A percentile compares a stretch with the other conserved stretches of the same genome.
Conservation (phyloP, 2,113 vertebrate species). For the Hystrix cristata region DNA sequence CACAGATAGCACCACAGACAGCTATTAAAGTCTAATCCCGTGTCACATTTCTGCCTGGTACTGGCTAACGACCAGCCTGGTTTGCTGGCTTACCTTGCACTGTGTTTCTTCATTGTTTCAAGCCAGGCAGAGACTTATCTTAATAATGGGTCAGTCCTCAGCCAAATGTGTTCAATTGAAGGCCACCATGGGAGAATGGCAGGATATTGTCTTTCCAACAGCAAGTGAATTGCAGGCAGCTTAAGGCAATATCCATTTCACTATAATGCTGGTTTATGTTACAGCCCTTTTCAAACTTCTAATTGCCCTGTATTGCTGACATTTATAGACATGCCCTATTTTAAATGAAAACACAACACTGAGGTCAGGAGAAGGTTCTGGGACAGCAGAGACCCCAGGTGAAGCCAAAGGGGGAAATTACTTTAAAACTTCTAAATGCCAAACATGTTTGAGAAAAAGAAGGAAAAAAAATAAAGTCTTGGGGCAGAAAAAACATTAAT, state of each 20-base stretch:
- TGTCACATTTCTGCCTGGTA: conserved; percentile 88
- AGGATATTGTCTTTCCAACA: conserved; percentile 94
- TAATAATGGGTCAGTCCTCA: conserved; percentile 90
- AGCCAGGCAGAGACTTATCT: conserved; percentile 88
- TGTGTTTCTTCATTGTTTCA: conserved; percentile 90
- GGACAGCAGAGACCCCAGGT: conserved; percentile 91
- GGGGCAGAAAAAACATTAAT: conserved; percentile 82
- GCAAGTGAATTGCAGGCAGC: conserved; percentile 92
- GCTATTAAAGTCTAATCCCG: conserved; percentile 88
- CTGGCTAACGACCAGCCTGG: conserved; percentile 88
- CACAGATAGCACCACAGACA: conserved; percentile 87
- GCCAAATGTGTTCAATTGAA: conserved; percentile 91
- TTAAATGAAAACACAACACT: conserved; percentile 93
- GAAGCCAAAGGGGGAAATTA: conserved; percentile 90
- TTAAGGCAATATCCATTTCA: conserved; percentile 93
- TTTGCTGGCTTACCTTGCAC: conserved; percentile 87
- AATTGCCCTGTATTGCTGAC: conserved; percentile 92
- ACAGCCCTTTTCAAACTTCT: conserved; percentile 93
- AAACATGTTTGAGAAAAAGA: conserved; percentile 84
- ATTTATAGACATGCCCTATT: conserved; percentile 92
- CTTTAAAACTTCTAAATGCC: conserved; percentile 90
- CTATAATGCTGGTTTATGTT: conserved; percentile 93
- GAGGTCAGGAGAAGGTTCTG: conserved; percentile 91
- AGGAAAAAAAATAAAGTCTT: conserved; percentile 79
- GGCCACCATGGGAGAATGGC: conserved; percentile 93